Base-by-base conservation (phyloP, 2,113 vertebrate genomes). In the Vanacampus margaritifer region DNA sequence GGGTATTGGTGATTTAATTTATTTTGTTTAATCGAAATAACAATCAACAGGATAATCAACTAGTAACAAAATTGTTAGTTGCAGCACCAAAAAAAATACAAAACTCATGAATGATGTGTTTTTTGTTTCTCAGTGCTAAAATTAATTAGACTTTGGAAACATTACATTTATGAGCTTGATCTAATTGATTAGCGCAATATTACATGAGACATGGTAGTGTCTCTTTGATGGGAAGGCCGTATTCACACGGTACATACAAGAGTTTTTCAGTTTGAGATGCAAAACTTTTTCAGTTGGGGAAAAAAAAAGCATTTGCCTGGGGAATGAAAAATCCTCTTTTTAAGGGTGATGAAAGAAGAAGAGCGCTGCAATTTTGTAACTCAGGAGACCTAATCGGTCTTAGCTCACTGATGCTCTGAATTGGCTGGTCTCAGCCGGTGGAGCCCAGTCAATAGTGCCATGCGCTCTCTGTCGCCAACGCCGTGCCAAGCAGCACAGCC, bases 381-480 rank as follows among this genome's bases (percentile, higher is more conserved):
- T 87, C 88, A 85, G 79, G 84, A 90, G 85, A 79, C 87, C 88
- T 88, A 88, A 89, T 90, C 82, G 81, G 90, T 90, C 78, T 90
- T 88, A 36, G 90, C 88, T 91, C 89, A 91, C 72, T 88, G 90
- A 79, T 91, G 91, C 89, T 85, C 80, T 89, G 89, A 87, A 91
- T 91, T 92, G 88, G 87, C 84, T 76, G 82, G 90, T 91, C 89
- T 88, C 88, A 90, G 88, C 81, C 84, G 88, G 85, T 80, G 79
- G 88, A 89, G 84, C 87, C 76, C 88, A 90, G 90, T 90, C 90
- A 90, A 91, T 91, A 89, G 86, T 62, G 65, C 54, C 68, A 64
- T 61, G 68, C 69, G 71, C 76, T 81, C 60, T 81, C 82, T 73
- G 83, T 75, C 64, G 58, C 71, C 76, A 64, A 53, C 60, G 61